Base-by-base conservation (phyloP, 2,797 vertebrate genomes). In the Tolypeutes matacus region DNA sequence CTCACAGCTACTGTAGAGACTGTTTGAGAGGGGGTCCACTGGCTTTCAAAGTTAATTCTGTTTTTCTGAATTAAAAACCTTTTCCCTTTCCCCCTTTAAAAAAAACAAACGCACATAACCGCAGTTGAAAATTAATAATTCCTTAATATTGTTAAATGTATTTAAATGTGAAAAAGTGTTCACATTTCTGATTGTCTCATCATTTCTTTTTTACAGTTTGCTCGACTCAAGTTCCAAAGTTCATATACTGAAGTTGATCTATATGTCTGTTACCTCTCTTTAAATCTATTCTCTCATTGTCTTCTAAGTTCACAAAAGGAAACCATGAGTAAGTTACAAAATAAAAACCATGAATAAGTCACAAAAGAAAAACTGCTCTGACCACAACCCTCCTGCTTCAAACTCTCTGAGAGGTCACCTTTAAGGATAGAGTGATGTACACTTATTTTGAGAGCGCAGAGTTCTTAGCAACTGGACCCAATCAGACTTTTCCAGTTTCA, bases 191-290 rank as follows among this genome's bases (percentile, higher is more conserved):
- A 51, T 92, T 86, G 53, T 56, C 42, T 85, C 31, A 64, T 77
- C 42, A 75, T 93, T 76, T 91, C 67, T 72, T 92, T 70, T 92
- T 60, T 27, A n/a, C 14, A 53, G 46, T 64, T 81, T 89, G 87
- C 46, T 13, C 39, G 29, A 15, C 14, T 91, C 65, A 75, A 80
- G 31, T 49, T 75, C 51, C 67, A 70, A 83, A 87, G 53, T 75
- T 49, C 75, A 23, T 49, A 36, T 62, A 36, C 18, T 62, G 51
- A 89, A 82, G 15, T 86, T 64, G n/a, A 27, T 85, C 88, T 81
- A 21, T 84, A 53, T 75, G 49, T 84, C 49, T 84, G 69, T 91
- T 67, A 67, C 3, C 4, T 78, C n/a, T 93, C 56, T 56, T 60
- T 70, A 29, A 53, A 31, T 58, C 64, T 60, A 78, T 67, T 53